Percentiles rank a stretch among this genome's conserved stretches.
These are phyloP conservation scores for Sorex araneus DNA, from an alignment of 2,113 vertebrate species.

Conservation along the genomic window DNA sequence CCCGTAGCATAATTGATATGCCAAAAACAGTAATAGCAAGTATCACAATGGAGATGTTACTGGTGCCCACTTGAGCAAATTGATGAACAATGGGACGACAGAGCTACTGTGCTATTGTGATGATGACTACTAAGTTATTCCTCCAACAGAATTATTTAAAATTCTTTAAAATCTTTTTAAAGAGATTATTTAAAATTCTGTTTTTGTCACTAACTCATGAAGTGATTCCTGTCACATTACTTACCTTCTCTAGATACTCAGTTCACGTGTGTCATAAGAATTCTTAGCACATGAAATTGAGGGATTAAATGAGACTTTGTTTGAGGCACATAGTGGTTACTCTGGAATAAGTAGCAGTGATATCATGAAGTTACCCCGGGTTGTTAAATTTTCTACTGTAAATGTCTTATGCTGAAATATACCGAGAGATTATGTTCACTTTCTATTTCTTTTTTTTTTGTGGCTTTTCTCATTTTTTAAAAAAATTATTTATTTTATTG, in stretches of 20 bases:
- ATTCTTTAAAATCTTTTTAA: background rate
- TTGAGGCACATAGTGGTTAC: background rate
- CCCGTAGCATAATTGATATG: too few species aligned
- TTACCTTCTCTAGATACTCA: background rate
- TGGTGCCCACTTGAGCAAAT: too few species aligned
- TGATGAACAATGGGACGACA: too few species aligned
- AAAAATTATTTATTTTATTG: too few species aligned
- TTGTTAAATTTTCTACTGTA: conserved; percentile 21
- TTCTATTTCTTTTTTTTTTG: background rate
- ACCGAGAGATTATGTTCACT: background rate
- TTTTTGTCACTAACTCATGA: conserved; percentile 26
- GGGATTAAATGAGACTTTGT: conserved; percentile 1
- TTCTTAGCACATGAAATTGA: background rate
- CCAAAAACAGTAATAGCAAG: too few species aligned
- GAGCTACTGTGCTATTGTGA: too few species aligned
- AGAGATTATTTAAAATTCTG: conserved; percentile 24
- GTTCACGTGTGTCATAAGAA: background rate
- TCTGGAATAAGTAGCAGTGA: background rate
- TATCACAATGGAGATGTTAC: too few species aligned
- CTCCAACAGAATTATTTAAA: background rate
- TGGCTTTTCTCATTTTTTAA: too few species aligned
- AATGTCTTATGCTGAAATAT: background rate
- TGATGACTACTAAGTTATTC: background rate
- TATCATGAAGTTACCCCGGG: background rate
- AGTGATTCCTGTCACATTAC: background rate